Evolutionary conservation across 2,888 invertebrate species (phyloP), one percentile per base, ranked within the genome.

Genomic region (Stenodera caucasica): DNA sequence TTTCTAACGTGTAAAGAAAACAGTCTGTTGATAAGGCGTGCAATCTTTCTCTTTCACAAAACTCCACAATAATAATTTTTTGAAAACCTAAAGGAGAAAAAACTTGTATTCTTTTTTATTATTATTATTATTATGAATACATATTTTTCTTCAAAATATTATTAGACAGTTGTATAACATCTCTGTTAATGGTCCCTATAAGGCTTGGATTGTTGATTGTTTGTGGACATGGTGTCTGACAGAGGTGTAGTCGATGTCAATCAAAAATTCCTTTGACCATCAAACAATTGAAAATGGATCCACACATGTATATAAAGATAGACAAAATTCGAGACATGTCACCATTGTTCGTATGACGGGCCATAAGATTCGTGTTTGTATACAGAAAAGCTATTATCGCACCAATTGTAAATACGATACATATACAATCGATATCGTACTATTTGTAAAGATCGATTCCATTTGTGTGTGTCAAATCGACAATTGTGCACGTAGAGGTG

Each of bases 311-410:
- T 45, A 45, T n/a, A 23, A 3, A 45, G 3, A 33, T 11, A 33
- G 33, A n/a, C 5, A 40, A 40, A 40, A 45, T 23, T 21, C 5
- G 21, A 23, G 45, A 45, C 45, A 18, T 45, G 64, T 63, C 61
- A 65, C 64, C 58, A 73, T 78, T 78, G 76, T 78, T 68, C 57
- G 50, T 53, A 56, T 67, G 76, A 73, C 76, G 72, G 68, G 69
- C 67, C 60, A 63, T 68, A 71, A 69, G 70, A 72, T 71, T 70
- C 67, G 61, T 78, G 78, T 78, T 78, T 78, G 76, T 78, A 78
- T 76, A 78, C 77, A 78, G 73, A 72, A 71, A 73, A 66, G 70
- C 71, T 71, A 78, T 78, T 78, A 78, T 77, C 75, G 67, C 64
- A 66, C 72, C 77, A 77, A 75, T 75, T 75, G 72, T 72, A 70